Percentiles rank a stretch among this genome's conserved stretches.
These are phyloP conservation scores for Diplazon laetatorius DNA, from an alignment of 2,888 invertebrate genomes.

Conservation along the genomic window DNA sequence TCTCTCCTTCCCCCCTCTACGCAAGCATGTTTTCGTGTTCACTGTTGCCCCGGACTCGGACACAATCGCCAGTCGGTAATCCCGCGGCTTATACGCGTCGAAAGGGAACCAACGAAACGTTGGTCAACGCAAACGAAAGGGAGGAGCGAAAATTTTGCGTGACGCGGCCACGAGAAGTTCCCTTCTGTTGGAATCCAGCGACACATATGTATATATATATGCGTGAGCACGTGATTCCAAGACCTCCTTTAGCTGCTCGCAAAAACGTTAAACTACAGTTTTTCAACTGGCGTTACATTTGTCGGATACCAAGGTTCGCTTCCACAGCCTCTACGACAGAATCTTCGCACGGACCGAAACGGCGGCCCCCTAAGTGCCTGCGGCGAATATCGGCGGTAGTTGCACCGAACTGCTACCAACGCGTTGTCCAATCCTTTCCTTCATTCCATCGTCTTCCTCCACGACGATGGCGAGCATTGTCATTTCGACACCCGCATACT, in stretches of 20 bases:
- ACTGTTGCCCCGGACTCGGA: constrained; percentile 19
- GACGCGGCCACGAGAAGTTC: constrained; percentile 32
- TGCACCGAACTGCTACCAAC: neutral
- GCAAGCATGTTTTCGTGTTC: constrained; percentile 48
- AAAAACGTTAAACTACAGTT: constrained; percentile 74
- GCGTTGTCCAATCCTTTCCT: neutral
- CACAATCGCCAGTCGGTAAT: constrained; percentile 33
- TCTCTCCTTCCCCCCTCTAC: too few relatives aligned
- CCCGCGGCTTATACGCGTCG: constrained; percentile 38
- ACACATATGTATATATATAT: constrained; percentile 71
- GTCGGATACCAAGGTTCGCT: constrained; percentile 74
- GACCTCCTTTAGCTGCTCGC: constrained; percentile 9
- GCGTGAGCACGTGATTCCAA: constrained; percentile 62
- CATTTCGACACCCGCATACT: neutral
- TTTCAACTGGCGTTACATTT: constrained; percentile 77
- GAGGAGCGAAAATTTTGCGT: constrained; percentile 41
- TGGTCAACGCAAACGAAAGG: constrained; percentile 43
- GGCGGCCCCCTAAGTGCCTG: too few relatives aligned
- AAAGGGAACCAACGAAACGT: constrained; percentile 3
- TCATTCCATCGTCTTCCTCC: neutral
- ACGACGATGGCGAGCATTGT: neutral
- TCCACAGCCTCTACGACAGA: too few relatives aligned
- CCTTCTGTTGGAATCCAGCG: constrained; percentile 68
- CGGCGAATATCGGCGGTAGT: too few relatives aligned
- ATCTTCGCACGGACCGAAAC: too few relatives aligned